A percentile compares a stretch with the other conserved stretches of the same genome.
phyloP scores from a whole-genome alignment of 1,140 invertebrate species.

The Hypothenemus hampei region DNA sequence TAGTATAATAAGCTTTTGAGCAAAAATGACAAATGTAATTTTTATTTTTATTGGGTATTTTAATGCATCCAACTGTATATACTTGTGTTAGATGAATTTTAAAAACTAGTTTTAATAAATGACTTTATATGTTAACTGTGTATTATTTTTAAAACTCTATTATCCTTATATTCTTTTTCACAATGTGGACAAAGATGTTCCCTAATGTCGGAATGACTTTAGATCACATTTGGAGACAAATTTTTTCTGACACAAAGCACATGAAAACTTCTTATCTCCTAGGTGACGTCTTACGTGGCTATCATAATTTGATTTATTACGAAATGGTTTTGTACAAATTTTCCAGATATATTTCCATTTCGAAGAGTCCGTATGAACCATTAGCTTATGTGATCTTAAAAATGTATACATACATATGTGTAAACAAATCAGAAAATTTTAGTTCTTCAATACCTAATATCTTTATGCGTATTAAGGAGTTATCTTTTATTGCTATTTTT shows the following conservation, averaged over 20 bases:
- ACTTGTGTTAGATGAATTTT: slow-evolving; percentile 33
- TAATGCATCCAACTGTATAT: slow-evolving; percentile 24
- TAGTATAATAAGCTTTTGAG: slow-evolving; percentile 52
- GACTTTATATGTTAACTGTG: neutral
- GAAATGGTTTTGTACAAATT: slow-evolving; percentile 39
- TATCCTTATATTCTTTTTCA: slow-evolving; percentile 29
- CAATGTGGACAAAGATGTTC: slow-evolving; percentile 24
- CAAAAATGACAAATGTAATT: slow-evolving; percentile 31
- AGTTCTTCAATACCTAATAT: slow-evolving; percentile 27
- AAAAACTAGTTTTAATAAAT: neutral
- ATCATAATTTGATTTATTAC: slow-evolving; percentile 28
- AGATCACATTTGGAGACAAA: slow-evolving; percentile 48
- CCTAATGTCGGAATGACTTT: slow-evolving; percentile 28
- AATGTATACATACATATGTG: neutral
- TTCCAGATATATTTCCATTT: slow-evolving; percentile 35
- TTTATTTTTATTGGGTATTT: slow-evolving; percentile 26
- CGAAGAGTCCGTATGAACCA: slow-evolving; percentile 29
- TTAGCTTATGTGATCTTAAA: slow-evolving; percentile 25
- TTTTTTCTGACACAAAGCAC: slow-evolving; percentile 65
- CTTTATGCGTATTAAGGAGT: slow-evolving; percentile 42
- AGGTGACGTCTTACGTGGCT: slow-evolving; percentile 30
- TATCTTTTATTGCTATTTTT: too few relatives aligned
- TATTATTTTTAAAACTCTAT: slow-evolving; percentile 29
- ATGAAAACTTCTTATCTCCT: slow-evolving; percentile 61
- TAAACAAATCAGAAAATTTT: neutral